phyloP scores from a whole-genome alignment of 2,888 invertebrate genomes.

The Monochamus alternatus region DNA sequence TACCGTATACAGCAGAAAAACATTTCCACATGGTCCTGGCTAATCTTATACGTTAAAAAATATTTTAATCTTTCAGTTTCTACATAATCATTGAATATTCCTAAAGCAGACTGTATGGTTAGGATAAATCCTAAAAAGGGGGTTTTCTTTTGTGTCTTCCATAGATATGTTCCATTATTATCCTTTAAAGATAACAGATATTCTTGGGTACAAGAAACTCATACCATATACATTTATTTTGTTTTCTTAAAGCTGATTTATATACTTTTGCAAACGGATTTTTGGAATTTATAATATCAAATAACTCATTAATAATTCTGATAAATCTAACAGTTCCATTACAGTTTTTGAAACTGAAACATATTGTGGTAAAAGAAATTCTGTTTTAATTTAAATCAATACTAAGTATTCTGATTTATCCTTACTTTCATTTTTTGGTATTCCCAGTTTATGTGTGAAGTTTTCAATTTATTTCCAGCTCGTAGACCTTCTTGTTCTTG shows the following conservation, averaged over 20 bases:
- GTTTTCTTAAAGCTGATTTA: conserved; percentile 11
- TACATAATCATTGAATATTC: conserved; percentile 32
- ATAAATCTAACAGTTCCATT: conserved; percentile 1
- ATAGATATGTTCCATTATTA: neutral
- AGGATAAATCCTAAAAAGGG: conserved; percentile 31
- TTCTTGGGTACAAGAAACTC: conserved; percentile 11
- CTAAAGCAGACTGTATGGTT: conserved; percentile 27
- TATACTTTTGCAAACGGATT: conserved; percentile 19
- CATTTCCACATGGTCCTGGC: conserved; percentile 32
- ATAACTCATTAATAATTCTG: neutral
- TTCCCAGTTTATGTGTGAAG: too few relatives aligned
- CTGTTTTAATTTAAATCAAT: too few relatives aligned
- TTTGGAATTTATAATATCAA: conserved; percentile 34
- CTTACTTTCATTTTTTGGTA: too few relatives aligned
- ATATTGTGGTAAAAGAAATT: too few relatives aligned
- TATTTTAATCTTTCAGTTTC: conserved; percentile 30
- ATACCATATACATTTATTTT: conserved; percentile 19
- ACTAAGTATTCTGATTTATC: too few relatives aligned
- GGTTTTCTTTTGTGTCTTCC: conserved; percentile 29
- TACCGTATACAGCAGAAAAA: conserved; percentile 25
- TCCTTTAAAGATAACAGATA: conserved; percentile 17
- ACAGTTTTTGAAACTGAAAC: conserved; percentile 10
- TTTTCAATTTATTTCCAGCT: too few relatives aligned
- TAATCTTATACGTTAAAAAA: conserved; percentile 37
- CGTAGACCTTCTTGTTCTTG: too few relatives aligned